phyloP scores from a whole-genome alignment of 2,113 vertebrate species.

The Mesembrinibis cayennensis region DNA sequence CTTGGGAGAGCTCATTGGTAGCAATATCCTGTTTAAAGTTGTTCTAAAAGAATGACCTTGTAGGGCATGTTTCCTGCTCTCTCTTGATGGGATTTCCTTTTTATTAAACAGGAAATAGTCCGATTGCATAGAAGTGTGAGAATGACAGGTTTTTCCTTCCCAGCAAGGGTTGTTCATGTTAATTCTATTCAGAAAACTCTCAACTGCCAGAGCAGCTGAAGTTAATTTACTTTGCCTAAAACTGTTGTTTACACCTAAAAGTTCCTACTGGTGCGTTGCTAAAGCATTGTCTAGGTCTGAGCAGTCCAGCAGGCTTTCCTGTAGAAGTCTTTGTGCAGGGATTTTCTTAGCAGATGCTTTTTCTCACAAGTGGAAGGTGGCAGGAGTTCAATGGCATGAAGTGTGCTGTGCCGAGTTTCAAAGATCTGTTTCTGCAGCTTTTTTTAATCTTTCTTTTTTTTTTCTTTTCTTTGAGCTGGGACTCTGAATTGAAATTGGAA shows the following conservation, averaged over 20 bases:
- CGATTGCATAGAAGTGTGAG: slow-evolving; percentile 63
- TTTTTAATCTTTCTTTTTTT: not conserved
- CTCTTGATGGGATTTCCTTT: slow-evolving; percentile 64
- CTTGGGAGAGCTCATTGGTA: slow-evolving; percentile 40
- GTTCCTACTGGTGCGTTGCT: slow-evolving; percentile 20
- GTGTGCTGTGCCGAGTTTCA: not conserved
- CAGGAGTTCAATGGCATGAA: not conserved
- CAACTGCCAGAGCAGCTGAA: slow-evolving; percentile 36
- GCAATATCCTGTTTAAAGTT: slow-evolving; percentile 66
- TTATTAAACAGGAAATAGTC: slow-evolving; percentile 65
- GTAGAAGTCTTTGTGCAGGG: not conserved
- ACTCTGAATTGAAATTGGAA: not conserved
- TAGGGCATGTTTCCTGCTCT: slow-evolving; percentile 51
- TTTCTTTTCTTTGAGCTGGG: not conserved
- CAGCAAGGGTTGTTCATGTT: slow-evolving; percentile 11
- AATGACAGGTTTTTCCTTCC: slow-evolving; percentile 64
- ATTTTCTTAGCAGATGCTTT: not conserved
- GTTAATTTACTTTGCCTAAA: slow-evolving; percentile 38
- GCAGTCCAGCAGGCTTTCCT: not conserved
- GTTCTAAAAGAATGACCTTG: slow-evolving; percentile 59
- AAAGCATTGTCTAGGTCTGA: not conserved
- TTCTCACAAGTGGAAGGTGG: slow-evolving; percentile 3
- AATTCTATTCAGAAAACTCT: slow-evolving; percentile 35
- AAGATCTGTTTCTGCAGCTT: not conserved
- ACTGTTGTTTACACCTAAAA: slow-evolving; percentile 36